phyloP scores from a whole-genome alignment of 2,888 invertebrate genomes.

The Agapostemon virescens region DNA sequence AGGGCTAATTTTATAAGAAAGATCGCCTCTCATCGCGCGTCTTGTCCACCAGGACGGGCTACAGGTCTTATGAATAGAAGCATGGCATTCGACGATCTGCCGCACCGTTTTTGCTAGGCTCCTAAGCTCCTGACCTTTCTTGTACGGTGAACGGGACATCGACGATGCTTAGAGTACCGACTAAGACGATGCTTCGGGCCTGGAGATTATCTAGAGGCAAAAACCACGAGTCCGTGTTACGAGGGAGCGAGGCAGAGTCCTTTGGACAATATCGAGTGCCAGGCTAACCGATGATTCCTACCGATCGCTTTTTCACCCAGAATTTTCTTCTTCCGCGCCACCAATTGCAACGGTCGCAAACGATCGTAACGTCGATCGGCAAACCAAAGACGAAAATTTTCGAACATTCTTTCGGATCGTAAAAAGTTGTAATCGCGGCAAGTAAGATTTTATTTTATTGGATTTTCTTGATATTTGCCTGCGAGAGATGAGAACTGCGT shows the following conservation, averaged over 20 bases:
- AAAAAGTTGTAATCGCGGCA: too few relatives aligned
- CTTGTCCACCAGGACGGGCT: background rate
- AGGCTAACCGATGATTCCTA: background rate
- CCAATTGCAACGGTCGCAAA: too few relatives aligned
- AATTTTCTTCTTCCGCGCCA: background rate
- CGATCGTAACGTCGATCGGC: too few relatives aligned
- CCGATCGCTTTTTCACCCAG: background rate
- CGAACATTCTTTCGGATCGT: too few relatives aligned
- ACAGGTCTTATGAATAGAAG: constrained; percentile 9
- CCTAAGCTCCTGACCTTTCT: constrained; percentile 4
- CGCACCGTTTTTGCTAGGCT: background rate
- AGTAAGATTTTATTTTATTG: too few relatives aligned
- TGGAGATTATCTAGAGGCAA: background rate
- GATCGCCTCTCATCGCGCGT: background rate
- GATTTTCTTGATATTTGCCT: too few relatives aligned
- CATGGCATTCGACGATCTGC: background rate
- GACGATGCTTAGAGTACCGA: background rate
- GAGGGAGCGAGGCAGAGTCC: background rate
- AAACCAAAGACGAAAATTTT: too few relatives aligned
- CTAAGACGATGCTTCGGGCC: background rate
- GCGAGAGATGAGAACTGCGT: too few relatives aligned
- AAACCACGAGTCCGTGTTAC: background rate
- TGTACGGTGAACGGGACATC: background rate
- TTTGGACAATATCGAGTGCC: background rate
- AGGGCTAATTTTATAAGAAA: constrained; percentile 1